A percentile compares a stretch with the other conserved stretches of the same genome.
Conservation (phyloP, 35 echinoderm and acorn worm genomes). For the Hemicentrotus pulcherrimus region DNA sequence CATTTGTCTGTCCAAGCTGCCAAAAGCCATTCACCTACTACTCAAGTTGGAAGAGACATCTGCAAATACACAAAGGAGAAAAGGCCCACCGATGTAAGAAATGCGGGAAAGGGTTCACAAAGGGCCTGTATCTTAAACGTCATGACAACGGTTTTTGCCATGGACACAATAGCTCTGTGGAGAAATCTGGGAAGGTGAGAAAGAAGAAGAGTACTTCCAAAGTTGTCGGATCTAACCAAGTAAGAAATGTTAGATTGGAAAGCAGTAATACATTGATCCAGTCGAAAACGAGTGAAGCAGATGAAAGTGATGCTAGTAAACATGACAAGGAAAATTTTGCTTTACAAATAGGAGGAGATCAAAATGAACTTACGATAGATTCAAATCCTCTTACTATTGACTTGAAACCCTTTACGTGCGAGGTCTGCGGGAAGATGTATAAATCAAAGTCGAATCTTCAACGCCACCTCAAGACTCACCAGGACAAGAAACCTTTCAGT, state of each 20-base stretch:
- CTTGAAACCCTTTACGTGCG: slow-evolving; percentile 25
- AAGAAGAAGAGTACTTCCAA: neutral
- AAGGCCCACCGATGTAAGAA: neutral
- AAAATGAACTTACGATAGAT: neutral
- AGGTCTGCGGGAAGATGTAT: slow-evolving; percentile 25
- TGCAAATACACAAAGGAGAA: slow-evolving; percentile 8
- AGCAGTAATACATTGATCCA: neutral
- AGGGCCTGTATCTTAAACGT: neutral
- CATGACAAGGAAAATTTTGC: neutral
- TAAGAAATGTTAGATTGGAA: neutral
- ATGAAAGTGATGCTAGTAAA: neutral
- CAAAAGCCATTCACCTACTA: slow-evolving; percentile 50
- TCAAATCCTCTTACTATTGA: neutral
- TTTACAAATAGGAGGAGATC: neutral
- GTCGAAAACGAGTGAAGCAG: neutral
- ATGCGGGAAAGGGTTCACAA: slow-evolving; percentile 46
- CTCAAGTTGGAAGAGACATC: slow-evolving; percentile 31
- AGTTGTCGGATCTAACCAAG: neutral
- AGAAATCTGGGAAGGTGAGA: neutral
- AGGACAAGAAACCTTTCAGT: neutral
- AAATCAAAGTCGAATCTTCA: slow-evolving; percentile 22
- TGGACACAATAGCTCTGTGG: neutral
- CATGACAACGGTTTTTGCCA: slow-evolving; percentile 7
- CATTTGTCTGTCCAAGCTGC: slow-evolving; percentile 54
- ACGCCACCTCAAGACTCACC: neutral